Evolutionary conservation across 2,888 invertebrate genomes (phyloP).

Genomic region (Synergus laeviventris): DNA sequence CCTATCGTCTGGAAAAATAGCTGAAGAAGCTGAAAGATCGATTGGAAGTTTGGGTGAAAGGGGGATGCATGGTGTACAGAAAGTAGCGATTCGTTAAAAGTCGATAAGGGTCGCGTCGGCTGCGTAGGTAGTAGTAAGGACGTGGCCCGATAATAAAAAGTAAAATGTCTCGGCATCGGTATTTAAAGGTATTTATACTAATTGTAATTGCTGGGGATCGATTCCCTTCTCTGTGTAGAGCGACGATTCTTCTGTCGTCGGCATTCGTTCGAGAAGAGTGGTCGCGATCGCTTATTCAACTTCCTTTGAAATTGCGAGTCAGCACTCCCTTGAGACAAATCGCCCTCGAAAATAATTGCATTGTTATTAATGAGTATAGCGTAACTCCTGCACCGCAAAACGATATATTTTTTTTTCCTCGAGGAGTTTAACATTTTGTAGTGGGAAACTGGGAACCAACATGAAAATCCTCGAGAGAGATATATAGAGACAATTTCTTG

Average conservation of each 20-base stretch:
- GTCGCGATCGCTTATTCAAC: conserved; percentile 52
- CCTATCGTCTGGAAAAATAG: conserved; percentile 39
- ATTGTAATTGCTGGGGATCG: conserved; percentile 51
- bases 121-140: conserved; percentile 14
- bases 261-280: conserved; percentile 5
- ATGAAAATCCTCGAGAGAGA: neutral
- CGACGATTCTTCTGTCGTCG: neutral
- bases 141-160: conserved; percentile 30
- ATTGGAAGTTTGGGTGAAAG: conserved; percentile 15
- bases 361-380: conserved; percentile 58
- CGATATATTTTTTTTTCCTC: neutral
- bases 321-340: conserved; percentile 51
- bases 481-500: neutral
- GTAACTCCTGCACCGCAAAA: neutral
- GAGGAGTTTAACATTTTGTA: neutral
- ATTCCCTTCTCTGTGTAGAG: neutral
- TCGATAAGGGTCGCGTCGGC: conserved; percentile 28
- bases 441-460: too few relatives aligned
- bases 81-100: conserved; percentile 35
- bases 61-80: conserved; percentile 22
- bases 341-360: conserved; percentile 64
- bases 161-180: conserved; percentile 25
- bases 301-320: conserved; percentile 44
- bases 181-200: conserved; percentile 56
- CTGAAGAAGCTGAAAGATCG: conserved; percentile 24